Conservation (phyloP, 2,113 vertebrate species). For the Atlantisia rogersi region DNA sequence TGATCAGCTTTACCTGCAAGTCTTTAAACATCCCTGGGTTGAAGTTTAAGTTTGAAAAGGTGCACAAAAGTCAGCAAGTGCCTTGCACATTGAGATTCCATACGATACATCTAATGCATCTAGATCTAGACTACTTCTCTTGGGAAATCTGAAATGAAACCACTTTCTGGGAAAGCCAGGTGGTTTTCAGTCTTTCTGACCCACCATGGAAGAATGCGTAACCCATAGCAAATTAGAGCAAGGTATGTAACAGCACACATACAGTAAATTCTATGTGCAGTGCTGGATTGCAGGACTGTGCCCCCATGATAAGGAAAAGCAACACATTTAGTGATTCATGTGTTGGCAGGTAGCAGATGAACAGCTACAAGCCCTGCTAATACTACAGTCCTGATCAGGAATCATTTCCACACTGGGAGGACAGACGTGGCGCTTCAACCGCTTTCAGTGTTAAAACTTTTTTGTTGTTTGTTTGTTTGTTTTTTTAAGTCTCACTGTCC, state of each 20-base stretch:
- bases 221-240: neutral
- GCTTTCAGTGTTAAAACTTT: neutral
- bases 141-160: neutral
- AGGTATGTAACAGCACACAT: neutral
- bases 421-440: neutral
- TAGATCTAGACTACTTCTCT: neutral
- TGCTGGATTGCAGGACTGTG: neutral
- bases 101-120: neutral
- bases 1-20: neutral
- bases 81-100: neutral
- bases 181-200: neutral
- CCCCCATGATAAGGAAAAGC: neutral
- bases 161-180: neutral
- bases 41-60: neutral
- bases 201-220: neutral
- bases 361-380: neutral
- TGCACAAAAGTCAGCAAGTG: neutral
- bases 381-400: neutral
- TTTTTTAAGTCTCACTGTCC: neutral
- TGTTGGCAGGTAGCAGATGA: neutral
- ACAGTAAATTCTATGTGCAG: neutral
- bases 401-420: neutral
- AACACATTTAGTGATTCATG: neutral
- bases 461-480: neutral
- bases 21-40: neutral